phyloP scores from a whole-genome alignment of 2,797 vertebrate genomes.

The Chromobotia macracanthus region DNA sequence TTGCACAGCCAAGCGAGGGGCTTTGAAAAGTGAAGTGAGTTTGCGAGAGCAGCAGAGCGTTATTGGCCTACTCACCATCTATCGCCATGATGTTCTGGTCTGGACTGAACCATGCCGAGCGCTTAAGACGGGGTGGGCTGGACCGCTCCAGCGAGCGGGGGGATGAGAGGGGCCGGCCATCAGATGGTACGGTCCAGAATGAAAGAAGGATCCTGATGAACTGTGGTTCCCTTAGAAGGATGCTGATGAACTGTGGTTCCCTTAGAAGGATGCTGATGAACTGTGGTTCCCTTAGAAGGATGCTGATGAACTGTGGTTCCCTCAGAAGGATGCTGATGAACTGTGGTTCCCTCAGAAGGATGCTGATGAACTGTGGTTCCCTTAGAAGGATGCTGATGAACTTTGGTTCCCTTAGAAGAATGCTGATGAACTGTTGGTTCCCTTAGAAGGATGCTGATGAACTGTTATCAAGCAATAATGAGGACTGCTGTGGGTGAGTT shows the following conservation, averaged over 20 bases:
- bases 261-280: too few species aligned
- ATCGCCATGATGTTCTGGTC: constrained; percentile 94
- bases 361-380: too few species aligned
- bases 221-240: neutral
- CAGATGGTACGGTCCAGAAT: constrained; percentile 67
- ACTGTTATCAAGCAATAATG: neutral
- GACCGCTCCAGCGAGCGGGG: constrained; percentile 52
- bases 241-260: too few species aligned
- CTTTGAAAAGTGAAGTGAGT: constrained; percentile 56
- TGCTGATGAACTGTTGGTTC: neutral
- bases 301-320: too few species aligned
- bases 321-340: too few species aligned
- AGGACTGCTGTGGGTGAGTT: neutral
- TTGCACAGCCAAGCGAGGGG: neutral
- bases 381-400: too few species aligned
- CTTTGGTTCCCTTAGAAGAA: too few species aligned
- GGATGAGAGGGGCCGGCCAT: constrained; percentile 15
- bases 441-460: neutral
- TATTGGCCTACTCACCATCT: constrained; percentile 92
- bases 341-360: too few species aligned
- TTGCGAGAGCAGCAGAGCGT: constrained; percentile 67
- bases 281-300: too few species aligned
- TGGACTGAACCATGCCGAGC: constrained; percentile 78
- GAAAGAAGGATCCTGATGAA: neutral
- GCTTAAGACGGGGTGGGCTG: constrained; percentile 69